These are phyloP conservation scores for Meloidogyne hapla DNA, from an alignment of 1,140 invertebrate species.

Conservation along the genomic window DNA sequence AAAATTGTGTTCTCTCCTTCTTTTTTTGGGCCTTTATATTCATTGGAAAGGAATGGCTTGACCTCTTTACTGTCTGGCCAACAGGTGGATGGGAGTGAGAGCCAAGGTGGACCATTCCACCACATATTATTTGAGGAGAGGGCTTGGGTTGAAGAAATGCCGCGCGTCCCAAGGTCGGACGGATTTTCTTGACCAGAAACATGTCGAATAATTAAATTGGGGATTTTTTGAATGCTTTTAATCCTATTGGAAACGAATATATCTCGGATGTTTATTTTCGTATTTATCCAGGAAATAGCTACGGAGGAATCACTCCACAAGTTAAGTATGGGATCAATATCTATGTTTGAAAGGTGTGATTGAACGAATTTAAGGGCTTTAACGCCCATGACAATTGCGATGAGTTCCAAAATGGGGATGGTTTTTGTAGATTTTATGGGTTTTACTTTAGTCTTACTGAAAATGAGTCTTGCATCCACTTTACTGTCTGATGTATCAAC, in stretches of 20 bases:
- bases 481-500: not conserved
- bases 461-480: not conserved
- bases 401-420: not conserved
- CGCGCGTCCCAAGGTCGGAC: not conserved
- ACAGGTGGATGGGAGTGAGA: not conserved
- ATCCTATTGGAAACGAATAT: not conserved
- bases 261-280: not conserved
- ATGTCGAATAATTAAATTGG: not conserved
- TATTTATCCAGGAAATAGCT: not conserved
- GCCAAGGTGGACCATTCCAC: not conserved
- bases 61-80: not conserved
- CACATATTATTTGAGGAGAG: not conserved
- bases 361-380: not conserved
- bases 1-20: not conserved
- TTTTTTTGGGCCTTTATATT: not conserved
- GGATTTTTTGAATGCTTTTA: not conserved
- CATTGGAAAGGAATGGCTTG: not conserved
- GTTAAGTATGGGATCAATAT: not conserved
- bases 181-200: not conserved
- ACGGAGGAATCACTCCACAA: not conserved
- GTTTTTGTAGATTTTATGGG: not conserved
- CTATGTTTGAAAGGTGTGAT: not conserved
- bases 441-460: constrained; percentile 8
- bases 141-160: not conserved
- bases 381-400: not conserved